phyloP scores from a whole-genome alignment of 2,113 vertebrate species.

The Phylloscopus trochiloides region DNA sequence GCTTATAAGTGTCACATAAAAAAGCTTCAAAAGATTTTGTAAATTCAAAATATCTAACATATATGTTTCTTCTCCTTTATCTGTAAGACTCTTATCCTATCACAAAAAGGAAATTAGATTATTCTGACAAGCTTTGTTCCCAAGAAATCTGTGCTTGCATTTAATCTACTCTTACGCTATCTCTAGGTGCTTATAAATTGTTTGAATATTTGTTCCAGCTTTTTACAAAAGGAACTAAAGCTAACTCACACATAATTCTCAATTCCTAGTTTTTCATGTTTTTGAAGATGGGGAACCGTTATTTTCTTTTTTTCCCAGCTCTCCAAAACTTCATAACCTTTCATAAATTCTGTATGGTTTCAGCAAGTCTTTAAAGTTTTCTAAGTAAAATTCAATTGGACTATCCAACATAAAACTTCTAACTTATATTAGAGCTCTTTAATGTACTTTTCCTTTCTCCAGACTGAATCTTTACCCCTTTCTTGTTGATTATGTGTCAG shows the following conservation, averaged over 20 bases:
- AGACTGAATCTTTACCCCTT: background rate
- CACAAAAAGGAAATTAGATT: slow-evolving; percentile 19
- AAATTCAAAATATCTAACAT: background rate
- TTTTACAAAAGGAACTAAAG: background rate
- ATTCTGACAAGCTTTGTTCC: slow-evolving; percentile 5
- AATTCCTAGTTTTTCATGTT: background rate
- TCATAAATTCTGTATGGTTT: background rate
- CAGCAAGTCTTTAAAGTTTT: background rate
- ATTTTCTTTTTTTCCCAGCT: background rate
- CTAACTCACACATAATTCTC: background rate
- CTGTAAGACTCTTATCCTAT: background rate
- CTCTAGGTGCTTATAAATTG: background rate
- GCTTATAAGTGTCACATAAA: background rate
- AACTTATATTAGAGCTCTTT: background rate
- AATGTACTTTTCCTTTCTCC: background rate
- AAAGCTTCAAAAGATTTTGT: background rate
- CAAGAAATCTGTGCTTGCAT: background rate
- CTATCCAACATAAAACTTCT: background rate
- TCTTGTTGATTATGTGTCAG: background rate
- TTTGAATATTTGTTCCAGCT: slow-evolving; percentile 25
- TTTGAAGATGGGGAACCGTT: background rate
- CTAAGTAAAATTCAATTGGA: background rate
- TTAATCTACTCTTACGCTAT: background rate
- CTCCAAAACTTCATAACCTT: background rate
- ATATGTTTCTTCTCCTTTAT: background rate